phyloP scores from a whole-genome alignment of 64 coral and sea anemone genomes.

The Platygyra sinensis region DNA sequence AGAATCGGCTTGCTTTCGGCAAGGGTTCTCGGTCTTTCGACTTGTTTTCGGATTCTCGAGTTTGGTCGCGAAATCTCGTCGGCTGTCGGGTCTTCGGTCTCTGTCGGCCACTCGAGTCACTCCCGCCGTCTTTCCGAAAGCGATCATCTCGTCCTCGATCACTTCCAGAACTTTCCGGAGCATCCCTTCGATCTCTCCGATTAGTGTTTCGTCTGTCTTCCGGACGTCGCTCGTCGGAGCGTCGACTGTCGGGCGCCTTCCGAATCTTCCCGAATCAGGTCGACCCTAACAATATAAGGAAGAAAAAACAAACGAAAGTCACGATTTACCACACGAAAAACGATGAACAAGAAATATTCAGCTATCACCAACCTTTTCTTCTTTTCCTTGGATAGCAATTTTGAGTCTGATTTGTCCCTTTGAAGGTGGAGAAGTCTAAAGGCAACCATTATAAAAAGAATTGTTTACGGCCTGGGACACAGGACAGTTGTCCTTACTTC shows the following conservation, averaged over 20 bases:
- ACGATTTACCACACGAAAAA: not conserved
- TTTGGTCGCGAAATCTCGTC: constrained; percentile 7
- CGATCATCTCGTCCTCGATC: constrained; percentile 68
- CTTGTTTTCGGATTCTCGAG: constrained; percentile 30
- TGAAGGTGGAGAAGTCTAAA: not conserved
- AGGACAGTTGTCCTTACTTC: not conserved
- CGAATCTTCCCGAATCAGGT: constrained; percentile 71
- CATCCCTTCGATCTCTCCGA: constrained; percentile 54
- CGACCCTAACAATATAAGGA: constrained; percentile 36
- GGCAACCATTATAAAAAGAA: not conserved
- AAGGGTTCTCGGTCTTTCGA: constrained; percentile 11
- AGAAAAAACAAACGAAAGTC: not conserved
- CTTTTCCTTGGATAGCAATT: constrained; percentile 27
- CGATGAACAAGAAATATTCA: not conserved
- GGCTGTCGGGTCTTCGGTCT: constrained; percentile 36
- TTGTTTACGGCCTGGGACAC: not conserved
- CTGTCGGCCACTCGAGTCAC: constrained; percentile 23
- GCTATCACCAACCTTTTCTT: constrained; percentile 14
- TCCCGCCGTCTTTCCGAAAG: constrained; percentile 53
- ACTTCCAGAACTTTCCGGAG: constrained; percentile 5
- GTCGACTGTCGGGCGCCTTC: constrained; percentile 60
- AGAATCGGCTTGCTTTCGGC: not conserved
- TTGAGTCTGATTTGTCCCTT: constrained; percentile 27
- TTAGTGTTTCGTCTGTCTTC: constrained; percentile 49
- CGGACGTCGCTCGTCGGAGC: constrained; percentile 61